Evolutionary conservation across 2,113 vertebrate genomes (phyloP), one percentile per base, ranked within the genome.

Genomic region (Regulus satrapa): DNA sequence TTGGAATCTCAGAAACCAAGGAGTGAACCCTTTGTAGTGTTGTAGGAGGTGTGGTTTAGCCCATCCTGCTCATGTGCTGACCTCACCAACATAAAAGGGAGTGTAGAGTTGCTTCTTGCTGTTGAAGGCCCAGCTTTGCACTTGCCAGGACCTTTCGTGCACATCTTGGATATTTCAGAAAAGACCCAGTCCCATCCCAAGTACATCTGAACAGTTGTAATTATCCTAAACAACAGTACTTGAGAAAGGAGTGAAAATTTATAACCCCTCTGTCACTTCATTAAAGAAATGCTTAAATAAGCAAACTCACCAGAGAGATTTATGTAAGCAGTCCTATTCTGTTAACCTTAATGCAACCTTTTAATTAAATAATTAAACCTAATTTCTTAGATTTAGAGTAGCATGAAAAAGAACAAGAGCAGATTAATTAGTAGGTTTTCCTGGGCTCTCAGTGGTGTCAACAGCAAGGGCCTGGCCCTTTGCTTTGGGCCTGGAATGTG

Each of bases 281-380:
- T 96, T 95, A 93, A 97, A 84, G 84, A 93, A 92, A 85, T 94
- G 91, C 92, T 92, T 96, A 92, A 95, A 94, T 88, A 97, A 93
- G 73, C 92, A 94, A 95, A 93, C 74, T 87, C 87, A 61, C 69
- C 68, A 28, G 66, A 84, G 76, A 91, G 34, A 88, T 93, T 93
- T 94, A 89, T 88, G 55, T 90, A 96, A 97, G 88, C 83, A 73
- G 81, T 97, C 86, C 66, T 93, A 85, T 71, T 97, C 95, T 94
- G 79, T 96, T 98, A 97, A 94, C 92, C 90, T 94, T 96, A 89
- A 85, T 75, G n/a, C 83, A 97, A 85, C 89, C 95, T 97, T 98
- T 94, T 97, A 97, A 96, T 88, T 72, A 96, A 97, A 96, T 95
- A 96, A 67, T 97, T 94, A 96, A 95, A 94, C 85, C 69, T 95